Evolutionary conservation across 2,797 vertebrate species (phyloP).

Genomic region (Leontopithecus rosalia): DNA sequence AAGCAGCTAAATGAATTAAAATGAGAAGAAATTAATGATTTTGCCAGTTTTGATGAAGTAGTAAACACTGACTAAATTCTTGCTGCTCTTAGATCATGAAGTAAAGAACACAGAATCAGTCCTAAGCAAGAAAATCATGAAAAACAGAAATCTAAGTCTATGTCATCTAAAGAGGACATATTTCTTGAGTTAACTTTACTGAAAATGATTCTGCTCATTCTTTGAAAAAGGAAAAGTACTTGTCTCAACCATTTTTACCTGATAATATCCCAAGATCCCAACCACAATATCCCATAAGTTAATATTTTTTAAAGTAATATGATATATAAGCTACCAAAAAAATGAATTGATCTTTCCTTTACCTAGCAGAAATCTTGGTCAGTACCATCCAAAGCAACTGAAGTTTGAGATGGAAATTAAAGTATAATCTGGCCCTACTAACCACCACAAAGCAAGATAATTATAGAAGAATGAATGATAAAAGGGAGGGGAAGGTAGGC

Average conservation of each 20-base stretch:
- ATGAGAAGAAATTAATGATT: background rate
- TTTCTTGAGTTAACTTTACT: slow-evolving; percentile 11
- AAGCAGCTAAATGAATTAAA: background rate
- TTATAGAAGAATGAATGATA: background rate
- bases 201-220: background rate
- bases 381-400: background rate
- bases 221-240: background rate
- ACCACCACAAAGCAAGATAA: background rate
- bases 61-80: background rate
- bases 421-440: background rate
- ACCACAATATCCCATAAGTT: background rate
- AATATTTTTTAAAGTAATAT: background rate
- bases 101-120: background rate
- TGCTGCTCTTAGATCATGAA: background rate
- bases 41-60: background rate
- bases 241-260: background rate
- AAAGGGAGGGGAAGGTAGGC: background rate
- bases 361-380: background rate
- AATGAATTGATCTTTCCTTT: background rate
- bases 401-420: background rate
- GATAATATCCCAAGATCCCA: background rate
- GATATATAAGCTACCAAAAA: background rate
- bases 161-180: background rate
- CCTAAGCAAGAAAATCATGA: background rate
- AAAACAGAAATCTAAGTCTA: background rate